Conservation (phyloP, 1,140 invertebrate genomes). For the Brachionus paranguensis region DNA sequence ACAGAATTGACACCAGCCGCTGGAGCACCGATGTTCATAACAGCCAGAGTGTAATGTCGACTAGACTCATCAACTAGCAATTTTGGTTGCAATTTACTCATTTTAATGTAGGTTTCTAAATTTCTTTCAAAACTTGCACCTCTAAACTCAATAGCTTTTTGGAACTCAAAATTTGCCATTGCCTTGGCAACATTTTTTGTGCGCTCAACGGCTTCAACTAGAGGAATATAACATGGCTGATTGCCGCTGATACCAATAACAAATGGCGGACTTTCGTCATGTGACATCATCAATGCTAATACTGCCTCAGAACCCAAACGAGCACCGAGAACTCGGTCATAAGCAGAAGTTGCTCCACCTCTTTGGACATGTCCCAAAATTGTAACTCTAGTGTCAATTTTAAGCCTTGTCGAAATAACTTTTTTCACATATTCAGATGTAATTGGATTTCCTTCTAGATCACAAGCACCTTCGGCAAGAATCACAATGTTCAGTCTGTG, state of each 20-base stretch:
- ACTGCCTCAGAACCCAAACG: constrained; percentile 98
- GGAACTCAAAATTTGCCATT: constrained; percentile 80
- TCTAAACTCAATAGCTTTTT: constrained; percentile 83
- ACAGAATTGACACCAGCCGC: constrained; percentile 98
- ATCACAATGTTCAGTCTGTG: constrained; percentile 97
- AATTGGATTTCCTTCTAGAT: constrained; percentile 83
- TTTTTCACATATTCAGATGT: constrained; percentile 78
- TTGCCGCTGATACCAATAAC: constrained; percentile 95
- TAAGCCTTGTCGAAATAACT: constrained; percentile 77
- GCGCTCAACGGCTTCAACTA: constrained; percentile 93
- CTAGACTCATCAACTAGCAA: background rate
- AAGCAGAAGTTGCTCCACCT: constrained; percentile 96
- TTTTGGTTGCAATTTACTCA: constrained; percentile 80
- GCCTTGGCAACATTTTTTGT: constrained; percentile 84
- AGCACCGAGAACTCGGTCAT: constrained; percentile 94
- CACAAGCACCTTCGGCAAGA: constrained; percentile 94
- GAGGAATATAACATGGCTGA: constrained; percentile 85
- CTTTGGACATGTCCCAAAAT: constrained; percentile 95
- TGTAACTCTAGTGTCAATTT: constrained; percentile 93
- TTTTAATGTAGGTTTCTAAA: constrained; percentile 89
- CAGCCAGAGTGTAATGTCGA: constrained; percentile 69
- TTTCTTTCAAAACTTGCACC: constrained; percentile 89
- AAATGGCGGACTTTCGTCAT: constrained; percentile 77
- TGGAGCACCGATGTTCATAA: constrained; percentile 97
- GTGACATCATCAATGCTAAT: constrained; percentile 94